Percentiles rank a stretch among this genome's conserved stretches.
phyloP scores from a whole-genome alignment of 2,113 vertebrate genomes.

The Empidonax traillii region DNA sequence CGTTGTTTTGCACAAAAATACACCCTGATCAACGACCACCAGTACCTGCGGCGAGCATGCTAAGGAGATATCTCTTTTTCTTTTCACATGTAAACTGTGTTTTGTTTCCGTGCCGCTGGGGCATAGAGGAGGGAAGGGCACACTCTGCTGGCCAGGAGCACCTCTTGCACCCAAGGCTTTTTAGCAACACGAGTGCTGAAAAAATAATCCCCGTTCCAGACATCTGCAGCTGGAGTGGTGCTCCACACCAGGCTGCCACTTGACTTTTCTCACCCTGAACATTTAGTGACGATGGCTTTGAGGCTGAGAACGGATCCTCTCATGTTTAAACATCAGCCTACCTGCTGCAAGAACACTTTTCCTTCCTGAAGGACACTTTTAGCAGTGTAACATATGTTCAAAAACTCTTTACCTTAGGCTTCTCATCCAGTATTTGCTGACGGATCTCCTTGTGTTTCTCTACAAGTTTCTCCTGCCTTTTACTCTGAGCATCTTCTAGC shows the following conservation, averaged over 20 bases:
- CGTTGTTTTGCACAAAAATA: neutral
- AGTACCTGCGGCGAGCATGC: neutral
- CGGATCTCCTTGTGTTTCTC: slow-evolving; percentile 96
- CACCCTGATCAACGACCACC: neutral
- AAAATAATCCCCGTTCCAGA: accelerated
- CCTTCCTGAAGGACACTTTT: neutral
- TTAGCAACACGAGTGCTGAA: neutral
- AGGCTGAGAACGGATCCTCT: neutral
- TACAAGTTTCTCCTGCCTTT: slow-evolving; percentile 90
- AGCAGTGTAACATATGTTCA: neutral
- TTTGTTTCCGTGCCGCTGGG: neutral
- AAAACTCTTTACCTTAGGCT: slow-evolving; percentile 87
- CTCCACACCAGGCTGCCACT: neutral
- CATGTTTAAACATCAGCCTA: neutral
- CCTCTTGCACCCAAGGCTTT: neutral
- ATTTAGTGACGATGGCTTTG: neutral
- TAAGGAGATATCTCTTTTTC: slow-evolving; percentile 57
- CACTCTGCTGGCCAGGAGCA: slow-evolving; percentile 66
- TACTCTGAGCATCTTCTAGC: slow-evolving; percentile 95
- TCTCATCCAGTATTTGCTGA: slow-evolving; percentile 97
- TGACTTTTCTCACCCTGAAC: neutral
- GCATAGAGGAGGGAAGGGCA: neutral
- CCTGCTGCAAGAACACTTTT: neutral
- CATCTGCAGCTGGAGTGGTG: neutral
- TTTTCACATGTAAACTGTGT: slow-evolving; percentile 41